Base-by-base conservation (phyloP, 2,113 vertebrate species). In the Hypanus sabinus region DNA sequence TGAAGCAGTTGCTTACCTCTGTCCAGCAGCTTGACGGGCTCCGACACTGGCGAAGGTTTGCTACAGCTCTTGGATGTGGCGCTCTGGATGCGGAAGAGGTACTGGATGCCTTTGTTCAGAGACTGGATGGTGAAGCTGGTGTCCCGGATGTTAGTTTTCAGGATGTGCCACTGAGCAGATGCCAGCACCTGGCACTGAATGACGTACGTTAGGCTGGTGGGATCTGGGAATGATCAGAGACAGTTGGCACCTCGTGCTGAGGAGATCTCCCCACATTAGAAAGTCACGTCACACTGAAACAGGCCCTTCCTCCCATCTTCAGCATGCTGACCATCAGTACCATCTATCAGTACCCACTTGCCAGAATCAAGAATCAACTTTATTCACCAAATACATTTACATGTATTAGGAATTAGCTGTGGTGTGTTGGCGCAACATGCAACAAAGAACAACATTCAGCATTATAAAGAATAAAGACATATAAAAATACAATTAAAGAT, bases 101-200 rank as follows among this genome's bases (percentile, higher is more conserved):
- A 98, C 94, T 97, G 97, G 38, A 97, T 96, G 0, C 97, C 97
- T 94, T 99, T 99, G 94, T 97, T 98, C 94, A 99, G 96, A 8
- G 97, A 96, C 0, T 94, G 96, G 95, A 98, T 97, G 0, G 95
- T 97, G 96, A 97, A 98, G 73, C 93, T 95, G 2, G 98, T 98
- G 60, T 98, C 97, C 95, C 94, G 97, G 95, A 99, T 96, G 0
- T 97, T 97, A 0, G 97, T 96, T 6, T 96, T 98, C 80, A 99
- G 97, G 27, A 97, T 97, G 8, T 97, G 98, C 99, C 99, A 99
- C 95, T 99, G 98, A 83, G 96, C 98, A 0, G 97, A 98, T 94
- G 98, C 99, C 92, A 99, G 94, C 27, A 98, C 97, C 96, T 99
- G 99, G 95, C 99, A 98, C 95, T 99, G 99, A 94, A 99, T 96